Evolutionary conservation across 2,888 invertebrate genomes (phyloP), one percentile per base, ranked within the genome.

Genomic region (Theretra japonica): DNA sequence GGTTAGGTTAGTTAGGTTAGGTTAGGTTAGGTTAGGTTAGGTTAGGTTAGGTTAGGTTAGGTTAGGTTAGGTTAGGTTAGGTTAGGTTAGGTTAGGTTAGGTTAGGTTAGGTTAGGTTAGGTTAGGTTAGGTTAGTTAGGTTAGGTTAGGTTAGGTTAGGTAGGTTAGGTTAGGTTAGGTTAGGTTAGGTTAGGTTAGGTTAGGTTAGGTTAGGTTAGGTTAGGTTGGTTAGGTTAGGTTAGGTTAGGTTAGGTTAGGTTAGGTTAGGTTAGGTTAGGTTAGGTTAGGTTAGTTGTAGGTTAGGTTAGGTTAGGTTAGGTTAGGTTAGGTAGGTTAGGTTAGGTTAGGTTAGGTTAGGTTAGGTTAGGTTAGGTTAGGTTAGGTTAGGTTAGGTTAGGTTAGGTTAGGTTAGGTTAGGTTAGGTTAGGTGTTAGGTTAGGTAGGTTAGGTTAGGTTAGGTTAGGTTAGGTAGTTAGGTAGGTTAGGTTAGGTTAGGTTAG

Each of bases 241-340:
- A 73, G 73, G 73, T 57, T 73, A 71, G 73, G 73, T 73, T 73
- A 73, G 71, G 73, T 73, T 73, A 73, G 74, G 73, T 74, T 74
- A 74, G 74, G 74, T 74, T 74, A 74, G 71, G 74, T 74, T 74
- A 74, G 73, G 74, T 74, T 74, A 73, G 74, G 74, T 74, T 74
- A 74, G 73, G 72, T 74, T 72, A 70, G 73, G n/a, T n/a, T n/a
- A n/a, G n/a, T n/a, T n/a, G n/a, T n/a, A n/a, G n/a, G n/a, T n/a
- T n/a, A n/a, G n/a, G 73, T 73, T 71, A 71, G 73, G 74, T 74
- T 74, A 72, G 74, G 74, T 74, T 74, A 72, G 74, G 74, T 74
- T 74, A 74, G 74, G 74, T 74, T 69, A 72, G 74, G n/a, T n/a
- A n/a, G n/a, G n/a, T n/a, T n/a, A n/a, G n/a, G n/a, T n/a, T n/a